Base-by-base conservation (phyloP, 2,888 invertebrate species). In the Acrobasis consociella region DNA sequence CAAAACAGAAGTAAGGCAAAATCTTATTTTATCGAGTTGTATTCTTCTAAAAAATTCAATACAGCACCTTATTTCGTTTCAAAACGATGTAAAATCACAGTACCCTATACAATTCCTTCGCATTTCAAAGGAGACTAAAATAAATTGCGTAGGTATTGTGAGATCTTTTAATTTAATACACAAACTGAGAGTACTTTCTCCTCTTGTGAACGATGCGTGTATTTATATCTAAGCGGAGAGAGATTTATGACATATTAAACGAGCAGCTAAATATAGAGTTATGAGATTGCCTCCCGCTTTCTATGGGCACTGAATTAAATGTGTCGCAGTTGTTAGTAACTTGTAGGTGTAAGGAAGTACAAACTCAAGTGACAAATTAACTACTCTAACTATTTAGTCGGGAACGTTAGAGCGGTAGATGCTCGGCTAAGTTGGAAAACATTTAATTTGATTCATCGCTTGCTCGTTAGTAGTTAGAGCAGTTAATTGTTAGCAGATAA, bases 211-310 rank as follows among this genome's bases (percentile, higher is more conserved):
- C 37, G 22, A 15, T 9, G 5, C 37, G 53, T 10, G 15, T 53
- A 53, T 38, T 53, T 52, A 52, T 52, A 37, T 37, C 16, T 38
- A 53, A 53, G 15, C 9, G 53, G 53, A 37, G 15, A 53, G 53
- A 53, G 70, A 72, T 69, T n/a, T 49, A 38, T 51, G 67, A 65
- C 62, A 63, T 51, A 58, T 53, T 53, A 53, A 53, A 53, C 15
- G 38, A n/a, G 13, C 2, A 53, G 53, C 31, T 53, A 53, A 53
- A 53, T 53, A 53, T 53, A 53, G 53, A 53, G 53, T 53, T 53
- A 53, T 53, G 37, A 13, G 22, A 52, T 17, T 17, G 22, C 8
- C 52, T 31, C 52, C n/a, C 52, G 51, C 9, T 52, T 46, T 46
- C 46, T 13, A 46, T n/a, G n/a, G 46, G n/a, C n/a, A 46, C 13